phyloP scores from a whole-genome alignment of 2,113 vertebrate species.

The Tupaia chinensis region DNA sequence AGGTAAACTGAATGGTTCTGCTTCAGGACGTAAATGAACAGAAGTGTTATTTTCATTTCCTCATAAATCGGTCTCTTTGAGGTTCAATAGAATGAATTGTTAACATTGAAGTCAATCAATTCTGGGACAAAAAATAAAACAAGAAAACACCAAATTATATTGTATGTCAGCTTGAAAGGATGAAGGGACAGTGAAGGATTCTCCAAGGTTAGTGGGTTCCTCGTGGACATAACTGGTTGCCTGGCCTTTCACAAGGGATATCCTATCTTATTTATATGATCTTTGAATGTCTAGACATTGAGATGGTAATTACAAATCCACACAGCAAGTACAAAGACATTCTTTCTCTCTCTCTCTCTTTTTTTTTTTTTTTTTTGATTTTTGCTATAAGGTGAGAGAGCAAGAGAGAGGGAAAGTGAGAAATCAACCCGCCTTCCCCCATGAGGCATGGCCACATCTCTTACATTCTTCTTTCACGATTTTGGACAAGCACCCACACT shows the following conservation, averaged over 20 bases:
- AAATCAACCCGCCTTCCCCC: no score
- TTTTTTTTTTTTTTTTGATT: no score
- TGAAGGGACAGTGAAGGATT: background rate
- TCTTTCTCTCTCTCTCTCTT: background rate
- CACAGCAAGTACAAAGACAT: background rate
- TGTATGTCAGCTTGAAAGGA: background rate
- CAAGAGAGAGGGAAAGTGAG: no score
- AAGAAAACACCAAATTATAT: background rate
- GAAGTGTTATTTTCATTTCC: slow-evolving; percentile 2
- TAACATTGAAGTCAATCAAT: background rate
- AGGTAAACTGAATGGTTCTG: background rate
- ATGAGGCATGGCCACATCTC: no score
- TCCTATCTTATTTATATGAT: background rate
- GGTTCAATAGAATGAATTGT: background rate
- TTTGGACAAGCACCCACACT: no score
- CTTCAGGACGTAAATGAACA: background rate
- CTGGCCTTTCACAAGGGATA: background rate
- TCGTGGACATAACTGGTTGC: background rate
- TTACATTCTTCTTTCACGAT: no score
- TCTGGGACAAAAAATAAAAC: background rate
- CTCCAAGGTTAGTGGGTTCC: background rate
- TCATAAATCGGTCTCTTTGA: background rate
- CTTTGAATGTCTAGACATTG: background rate
- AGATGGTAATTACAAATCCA: background rate
- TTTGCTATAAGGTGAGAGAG: no score